Base-by-base conservation (phyloP, 2,888 invertebrate genomes). In the Sisyra terminalis region DNA sequence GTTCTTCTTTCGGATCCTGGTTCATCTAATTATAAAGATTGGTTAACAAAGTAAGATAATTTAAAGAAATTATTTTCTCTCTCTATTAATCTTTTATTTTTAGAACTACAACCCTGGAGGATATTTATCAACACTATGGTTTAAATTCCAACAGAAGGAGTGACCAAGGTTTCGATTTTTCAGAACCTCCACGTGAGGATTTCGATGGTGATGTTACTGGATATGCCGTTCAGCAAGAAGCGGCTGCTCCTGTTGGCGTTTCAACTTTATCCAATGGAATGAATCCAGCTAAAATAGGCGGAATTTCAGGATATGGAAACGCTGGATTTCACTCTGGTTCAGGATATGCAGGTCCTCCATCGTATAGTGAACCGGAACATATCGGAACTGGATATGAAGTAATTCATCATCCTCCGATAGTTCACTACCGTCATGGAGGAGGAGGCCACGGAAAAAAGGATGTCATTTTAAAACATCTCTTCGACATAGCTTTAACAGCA, bases 401-500 rank as follows among this genome's bases (percentile, higher is more conserved):
- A 7, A n/a, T 11, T 14, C 49, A 55, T 45, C 52, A 53, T 32
- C 53, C 46, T n/a, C 49, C 49, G 30, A 44, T 55, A 42, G 52
- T 57, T 1, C 57, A 61, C 24, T 60, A 59, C 46, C 55, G 58
- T 45, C 57, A 62, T 46, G 52, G 56, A 17, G 50, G 52, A 3
- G 52, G 52, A 16, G 46, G 52, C 17, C 53, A 55, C 34, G 43
- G 61, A 49, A 38, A 71, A 67, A 57, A 74, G 46, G 75, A 77
- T 7, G 65, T 85, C 15, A 73, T 75, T 1, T 57, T 85, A 16
- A 71, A 71, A 8, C 80, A 86, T 50, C 69, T 87, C 31, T 82
- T 84, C 51, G 85, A 87, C 46, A 75, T 86, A 46, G 83, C 84
- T 0, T 64, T 86, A 16, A 86, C 86, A 1, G 84, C 84, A 1